Evolutionary conservation across 2,797 vertebrate genomes (phyloP).

Genomic region (Spea hammondii): DNA sequence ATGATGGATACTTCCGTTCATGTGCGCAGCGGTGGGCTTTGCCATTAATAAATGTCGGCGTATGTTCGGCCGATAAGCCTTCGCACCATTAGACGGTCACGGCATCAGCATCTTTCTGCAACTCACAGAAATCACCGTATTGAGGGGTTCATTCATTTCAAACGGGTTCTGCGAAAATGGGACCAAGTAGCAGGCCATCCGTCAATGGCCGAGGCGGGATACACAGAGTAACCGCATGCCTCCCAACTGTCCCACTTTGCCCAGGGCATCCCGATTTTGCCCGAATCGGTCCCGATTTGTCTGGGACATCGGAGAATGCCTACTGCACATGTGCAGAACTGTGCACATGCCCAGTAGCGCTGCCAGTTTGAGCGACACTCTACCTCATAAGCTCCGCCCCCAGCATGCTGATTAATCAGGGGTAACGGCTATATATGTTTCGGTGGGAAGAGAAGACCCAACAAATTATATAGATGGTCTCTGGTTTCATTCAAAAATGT

Average conservation of each 20-base stretch:
- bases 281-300: no score
- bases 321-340: no score
- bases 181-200: not conserved
- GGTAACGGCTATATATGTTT: no score
- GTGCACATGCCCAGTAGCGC: no score
- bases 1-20: conserved; percentile 22
- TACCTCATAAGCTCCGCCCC: no score
- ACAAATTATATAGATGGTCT: no score
- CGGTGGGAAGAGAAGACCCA: no score
- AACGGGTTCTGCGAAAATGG: not conserved
- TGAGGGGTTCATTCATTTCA: conserved; percentile 5
- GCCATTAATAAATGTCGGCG: conserved; percentile 28
- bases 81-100: conserved; percentile 2
- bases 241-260: not conserved
- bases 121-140: not conserved
- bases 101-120: not conserved
- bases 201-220: conserved; percentile 9
- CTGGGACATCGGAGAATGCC: no score
- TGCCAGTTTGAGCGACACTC: no score
- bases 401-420: no score
- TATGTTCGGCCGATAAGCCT: conserved; percentile 18
- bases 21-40: not conserved
- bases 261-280: no score
- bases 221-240: not conserved
- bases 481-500: no score